These are phyloP conservation scores for Papilio gigon DNA, from an alignment of 2,888 invertebrate species.

Conservation along the genomic window DNA sequence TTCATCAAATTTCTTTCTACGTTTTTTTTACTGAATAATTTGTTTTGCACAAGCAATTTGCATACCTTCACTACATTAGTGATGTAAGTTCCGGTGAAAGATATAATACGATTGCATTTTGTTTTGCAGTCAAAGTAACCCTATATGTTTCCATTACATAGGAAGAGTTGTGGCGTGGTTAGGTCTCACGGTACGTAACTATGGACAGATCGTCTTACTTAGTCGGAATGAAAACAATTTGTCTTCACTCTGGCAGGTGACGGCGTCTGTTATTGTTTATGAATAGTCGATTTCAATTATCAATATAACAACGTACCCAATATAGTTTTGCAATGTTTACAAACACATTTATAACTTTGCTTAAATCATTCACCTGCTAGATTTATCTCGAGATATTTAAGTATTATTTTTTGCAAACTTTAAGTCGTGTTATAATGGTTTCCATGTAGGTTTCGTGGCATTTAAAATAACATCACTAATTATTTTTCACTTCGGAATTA, in stretches of 20 bases:
- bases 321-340: not conserved
- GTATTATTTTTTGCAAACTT: not conserved
- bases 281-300: not conserved
- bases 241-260: constrained; percentile 61
- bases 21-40: too few relatives aligned
- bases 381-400: not conserved
- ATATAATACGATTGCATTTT: not conserved
- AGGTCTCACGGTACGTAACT: constrained; percentile 55
- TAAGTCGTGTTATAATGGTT: too few relatives aligned
- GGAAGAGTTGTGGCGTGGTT: constrained; percentile 44
- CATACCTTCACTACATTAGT: too few relatives aligned
- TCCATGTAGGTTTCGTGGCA: too few relatives aligned
- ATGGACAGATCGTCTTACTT: constrained; percentile 39
- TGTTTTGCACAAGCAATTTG: too few relatives aligned
- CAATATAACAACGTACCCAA: not conserved
- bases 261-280: constrained; percentile 37
- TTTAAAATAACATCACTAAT: too few relatives aligned
- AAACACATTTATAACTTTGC: not conserved
- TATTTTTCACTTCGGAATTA: too few relatives aligned
- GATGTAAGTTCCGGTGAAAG: not conserved
- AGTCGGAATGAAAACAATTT: constrained; percentile 68
- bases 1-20: too few relatives aligned
- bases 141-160: constrained; percentile 44
- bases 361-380: not conserved
- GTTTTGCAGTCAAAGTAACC: constrained; percentile 42